Percentiles rank a stretch among this genome's conserved stretches.
phyloP scores from a whole-genome alignment of 2,797 vertebrate genomes.

The Xenops minutus region DNA sequence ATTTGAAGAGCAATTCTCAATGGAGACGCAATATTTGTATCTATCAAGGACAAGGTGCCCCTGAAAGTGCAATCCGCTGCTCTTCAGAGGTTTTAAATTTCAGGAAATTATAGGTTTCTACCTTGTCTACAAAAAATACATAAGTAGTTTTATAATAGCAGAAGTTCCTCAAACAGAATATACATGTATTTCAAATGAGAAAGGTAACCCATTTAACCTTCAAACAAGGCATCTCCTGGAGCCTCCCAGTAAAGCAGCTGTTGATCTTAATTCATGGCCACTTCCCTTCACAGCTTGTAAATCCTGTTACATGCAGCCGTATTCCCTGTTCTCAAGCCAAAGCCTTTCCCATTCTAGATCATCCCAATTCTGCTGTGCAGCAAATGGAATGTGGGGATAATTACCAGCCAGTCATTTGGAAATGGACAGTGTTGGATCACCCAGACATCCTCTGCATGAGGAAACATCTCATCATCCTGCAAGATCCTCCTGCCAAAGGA shows the following conservation, averaged over 20 bases:
- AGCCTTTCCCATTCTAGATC: not conserved
- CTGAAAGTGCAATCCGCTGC: conserved; percentile 14
- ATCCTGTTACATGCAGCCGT: not conserved
- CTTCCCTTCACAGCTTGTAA: not conserved
- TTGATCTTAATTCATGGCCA: not conserved
- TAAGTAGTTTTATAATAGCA: not conserved
- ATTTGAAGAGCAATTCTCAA: conserved; percentile 28
- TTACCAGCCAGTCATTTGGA: not conserved
- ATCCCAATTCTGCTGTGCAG: not conserved
- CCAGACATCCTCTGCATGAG: not conserved
- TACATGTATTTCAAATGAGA: not conserved
- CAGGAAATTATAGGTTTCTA: conserved; percentile 2
- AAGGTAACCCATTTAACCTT: not conserved
- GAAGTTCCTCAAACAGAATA: not conserved
- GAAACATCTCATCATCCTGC: not conserved
- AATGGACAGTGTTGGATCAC: not conserved
- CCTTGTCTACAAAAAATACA: not conserved
- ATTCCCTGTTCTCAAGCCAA: not conserved
- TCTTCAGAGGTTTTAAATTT: conserved; percentile 27
- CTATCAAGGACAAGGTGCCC: conserved; percentile 47
- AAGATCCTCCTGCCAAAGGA: not conserved
- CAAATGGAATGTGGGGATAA: not conserved
- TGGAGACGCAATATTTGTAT: conserved; percentile 8
- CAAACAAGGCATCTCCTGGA: not conserved
- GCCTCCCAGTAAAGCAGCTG: not conserved